These are phyloP conservation scores for Clepsis dumicolana DNA, from an alignment of 2,888 invertebrate genomes.

Conservation along the genomic window DNA sequence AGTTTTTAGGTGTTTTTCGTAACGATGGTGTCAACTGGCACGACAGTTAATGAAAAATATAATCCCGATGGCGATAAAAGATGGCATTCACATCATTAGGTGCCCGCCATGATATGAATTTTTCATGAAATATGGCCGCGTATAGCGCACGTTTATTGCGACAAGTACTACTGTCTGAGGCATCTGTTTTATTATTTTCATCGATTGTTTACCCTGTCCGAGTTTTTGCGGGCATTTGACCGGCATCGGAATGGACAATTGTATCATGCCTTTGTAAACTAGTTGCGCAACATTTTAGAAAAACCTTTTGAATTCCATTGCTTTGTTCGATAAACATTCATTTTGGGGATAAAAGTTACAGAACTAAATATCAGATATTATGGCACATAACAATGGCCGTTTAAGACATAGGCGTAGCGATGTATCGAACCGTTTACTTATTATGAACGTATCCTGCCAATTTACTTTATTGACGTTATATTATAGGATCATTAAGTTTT, in stretches of 20 bases:
- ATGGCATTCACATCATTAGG: slow-evolving; percentile 82
- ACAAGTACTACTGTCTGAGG: slow-evolving; percentile 59
- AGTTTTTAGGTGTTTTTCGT: slow-evolving; percentile 34
- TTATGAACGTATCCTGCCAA: slow-evolving; percentile 79
- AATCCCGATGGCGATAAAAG: slow-evolving; percentile 77
- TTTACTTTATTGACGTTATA: slow-evolving; percentile 82
- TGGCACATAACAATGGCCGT: slow-evolving; percentile 31
- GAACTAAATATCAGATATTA: slow-evolving; percentile 37
- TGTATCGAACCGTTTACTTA: slow-evolving; percentile 76
- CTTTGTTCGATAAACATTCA: slow-evolving; percentile 10
- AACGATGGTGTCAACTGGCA: slow-evolving; percentile 62
- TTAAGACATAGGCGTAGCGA: slow-evolving; percentile 55
- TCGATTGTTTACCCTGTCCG: slow-evolving; percentile 63
- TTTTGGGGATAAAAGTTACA: slow-evolving; percentile 12
- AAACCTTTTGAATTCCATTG: slow-evolving; percentile 25
- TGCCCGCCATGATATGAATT: slow-evolving; percentile 77
- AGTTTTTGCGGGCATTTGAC: slow-evolving; percentile 67
- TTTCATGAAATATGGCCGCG: slow-evolving; percentile 82
- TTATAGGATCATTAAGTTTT: slow-evolving; percentile 81
- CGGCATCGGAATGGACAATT: slow-evolving; percentile 60
- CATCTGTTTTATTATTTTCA: slow-evolving; percentile 70
- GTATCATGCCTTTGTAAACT: slow-evolving; percentile 65
- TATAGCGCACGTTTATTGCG: slow-evolving; percentile 66
- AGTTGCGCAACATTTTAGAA: slow-evolving; percentile 50
- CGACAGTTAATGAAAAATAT: slow-evolving; percentile 80